Evolutionary conservation across 2,888 invertebrate species (phyloP).

Genomic region (Erebia aethiops): DNA sequence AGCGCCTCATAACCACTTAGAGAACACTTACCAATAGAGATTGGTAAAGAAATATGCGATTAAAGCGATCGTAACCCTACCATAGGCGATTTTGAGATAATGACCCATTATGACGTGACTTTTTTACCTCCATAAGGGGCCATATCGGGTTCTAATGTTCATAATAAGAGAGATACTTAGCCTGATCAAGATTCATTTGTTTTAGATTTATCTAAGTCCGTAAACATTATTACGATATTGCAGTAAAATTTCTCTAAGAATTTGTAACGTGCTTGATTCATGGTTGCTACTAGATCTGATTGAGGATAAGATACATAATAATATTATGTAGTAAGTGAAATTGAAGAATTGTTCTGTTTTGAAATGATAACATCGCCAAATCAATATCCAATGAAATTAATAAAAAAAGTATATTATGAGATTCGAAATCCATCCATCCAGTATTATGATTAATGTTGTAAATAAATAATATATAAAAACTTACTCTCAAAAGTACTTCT

Average conservation of each 20-base stretch:
- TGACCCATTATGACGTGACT: conserved; percentile 9
- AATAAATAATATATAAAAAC: too few species aligned
- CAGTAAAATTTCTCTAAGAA: not conserved
- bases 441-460: too few species aligned
- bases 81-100: conserved; percentile 27
- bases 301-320: too few species aligned
- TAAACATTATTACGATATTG: not conserved
- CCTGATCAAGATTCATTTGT: conserved; percentile 15
- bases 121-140: conserved; percentile 9
- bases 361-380: too few species aligned
- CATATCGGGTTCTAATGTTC: conserved; percentile 22
- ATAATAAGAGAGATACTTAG: conserved; percentile 17
- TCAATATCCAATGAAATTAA: too few species aligned
- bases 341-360: too few species aligned
- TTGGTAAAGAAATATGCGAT: conserved; percentile 23
- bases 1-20: conserved; percentile 16
- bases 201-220: conserved; percentile 16
- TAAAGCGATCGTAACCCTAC: conserved; percentile 25
- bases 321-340: too few species aligned
- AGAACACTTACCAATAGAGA: conserved; percentile 13
- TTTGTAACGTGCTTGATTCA: not conserved
- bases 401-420: too few species aligned
- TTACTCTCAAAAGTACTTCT: too few species aligned
- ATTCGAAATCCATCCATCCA: too few species aligned
- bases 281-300: too few species aligned